Evolutionary conservation across 2,797 vertebrate species (phyloP), one percentile per base, ranked within the genome.

Genomic region (Eulemur coronatus): DNA sequence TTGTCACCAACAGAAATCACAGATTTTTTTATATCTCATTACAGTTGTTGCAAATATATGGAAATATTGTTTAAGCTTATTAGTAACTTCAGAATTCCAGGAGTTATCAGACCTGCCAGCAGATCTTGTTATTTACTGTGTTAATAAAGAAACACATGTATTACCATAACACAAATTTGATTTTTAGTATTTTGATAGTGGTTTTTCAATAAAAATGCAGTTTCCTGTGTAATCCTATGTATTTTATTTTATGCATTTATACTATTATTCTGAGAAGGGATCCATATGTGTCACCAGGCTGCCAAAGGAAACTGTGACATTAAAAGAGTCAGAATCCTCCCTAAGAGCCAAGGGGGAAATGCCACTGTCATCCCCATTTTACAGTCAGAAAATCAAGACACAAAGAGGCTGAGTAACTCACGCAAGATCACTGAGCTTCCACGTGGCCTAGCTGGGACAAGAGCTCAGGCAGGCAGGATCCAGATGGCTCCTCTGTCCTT

Each of bases 21-120:
- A 65, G 70, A 75, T 79, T 69, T 96, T 97, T 97, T 96, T 89
- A 67, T 94, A 94, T 85, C 89, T 96, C 72, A 92, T 97, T 97
- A 95, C 22, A 48, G 70, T 75, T 65, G 72, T 69, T 97, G 84
- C 55, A 91, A 93, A 94, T 91, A 89, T 26, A 48, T 84, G 97
- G 94, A 97, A 95, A 97, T 97, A 97, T 96, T 94, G 89, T 79
- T 97, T 94, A 96, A 92, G 80, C 61, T 97, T 97, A 96, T 97
- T 91, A 89, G 67, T 73, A 81, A 79, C 87, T 89, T 95, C 96
- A 94, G 78, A 97, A 97, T 93, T 87, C 94, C 17, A 81, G 76
- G 89, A 78, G 89, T 96, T 97, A 95, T 94, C 94, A 81, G 97
- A 79, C 26, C 50, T 91, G 38, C 84, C 87, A 75, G 84, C n/a